Evolutionary conservation across 53 echinoderm and acorn worm genomes (phyloP), one percentile per base, ranked within the genome.

Genomic region (Holothuria scabra): DNA sequence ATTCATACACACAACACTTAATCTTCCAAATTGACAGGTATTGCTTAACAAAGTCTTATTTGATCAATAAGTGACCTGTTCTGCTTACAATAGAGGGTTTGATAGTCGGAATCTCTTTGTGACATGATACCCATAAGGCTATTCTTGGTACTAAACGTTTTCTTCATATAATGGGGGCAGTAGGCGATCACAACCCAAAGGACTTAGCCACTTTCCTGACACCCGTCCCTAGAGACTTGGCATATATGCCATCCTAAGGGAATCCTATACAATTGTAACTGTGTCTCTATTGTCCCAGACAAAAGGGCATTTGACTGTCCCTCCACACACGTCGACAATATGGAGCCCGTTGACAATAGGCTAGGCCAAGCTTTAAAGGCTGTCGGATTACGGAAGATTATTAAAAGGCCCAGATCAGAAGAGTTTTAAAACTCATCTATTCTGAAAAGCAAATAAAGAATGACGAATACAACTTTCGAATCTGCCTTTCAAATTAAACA

Each of bases 171-270:
- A 41, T 41, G 41, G 41, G 41, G 41, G 41, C 41, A 41, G 41
- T 41, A 41, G 41, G 6, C 41, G 41, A 41, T 41, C 41, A 41
- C 41, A 41, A 23, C 62, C 62, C 7, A 25, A 28, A 61, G 23
- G 8, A n/a, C 28, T 23, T 61, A 28, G 23, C 62, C 28, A 25
- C 28, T 61, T 28, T 10, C 20, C 30, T 67, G 32, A 67, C 67
- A 35, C 67, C 67, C 34, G 67, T 67, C 67, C 67, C 67, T 67
- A 67, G 67, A 67, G 67, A 67, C 67, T 20, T 20, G 8, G 20
- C 20, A 8, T 32, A 18, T 32, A 67, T 35, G 28, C 67, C 20
- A 31, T 31, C 28, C 16, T 32, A 67, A 35, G 67, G 67, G 34
- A 25, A 67, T 24, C 26, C 33, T 16, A 20, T 22, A 32, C 67